phyloP scores from a whole-genome alignment of 1,140 invertebrate genomes.

The Drosophila seguyi region DNA sequence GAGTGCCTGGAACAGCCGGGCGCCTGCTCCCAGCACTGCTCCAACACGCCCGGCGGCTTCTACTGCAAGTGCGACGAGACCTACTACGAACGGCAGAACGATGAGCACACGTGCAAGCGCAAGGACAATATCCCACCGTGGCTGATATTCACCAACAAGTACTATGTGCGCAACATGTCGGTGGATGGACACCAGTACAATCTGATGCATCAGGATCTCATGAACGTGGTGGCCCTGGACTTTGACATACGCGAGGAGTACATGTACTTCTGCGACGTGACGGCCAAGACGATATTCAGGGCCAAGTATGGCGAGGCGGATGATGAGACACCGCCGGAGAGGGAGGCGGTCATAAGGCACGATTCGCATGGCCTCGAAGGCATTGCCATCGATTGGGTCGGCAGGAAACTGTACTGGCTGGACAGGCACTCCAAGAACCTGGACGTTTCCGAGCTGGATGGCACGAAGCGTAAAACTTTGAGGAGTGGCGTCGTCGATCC shows the following conservation, averaged over 20 bases:
- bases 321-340: constrained; percentile 85
- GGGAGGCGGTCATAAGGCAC: constrained; percentile 95
- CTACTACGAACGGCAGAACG: constrained; percentile 94
- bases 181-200: constrained; percentile 94
- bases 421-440: constrained; percentile 97
- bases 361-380: constrained; percentile 98
- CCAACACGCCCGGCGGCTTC: constrained; percentile 97
- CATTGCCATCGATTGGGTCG: constrained; percentile 98
- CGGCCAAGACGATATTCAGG: constrained; percentile 95
- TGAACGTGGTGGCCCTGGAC: constrained; percentile 98
- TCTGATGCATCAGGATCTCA: constrained; percentile 96
- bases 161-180: constrained; percentile 98
- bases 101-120: constrained; percentile 96
- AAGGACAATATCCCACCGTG: constrained; percentile 93
- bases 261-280: constrained; percentile 98
- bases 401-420: constrained; percentile 98
- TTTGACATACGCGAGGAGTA: constrained; percentile 94
- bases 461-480: constrained; percentile 95
- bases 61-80: constrained; percentile 98
- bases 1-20: constrained; percentile 96
- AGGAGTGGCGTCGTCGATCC: constrained; percentile 96
- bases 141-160: constrained; percentile 99
- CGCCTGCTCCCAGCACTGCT: constrained; percentile 97
- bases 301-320: constrained; percentile 87
- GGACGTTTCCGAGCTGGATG: constrained; percentile 96